These are phyloP conservation scores for Solen grandis DNA, from an alignment of 1,140 invertebrate genomes.

Conservation along the genomic window DNA sequence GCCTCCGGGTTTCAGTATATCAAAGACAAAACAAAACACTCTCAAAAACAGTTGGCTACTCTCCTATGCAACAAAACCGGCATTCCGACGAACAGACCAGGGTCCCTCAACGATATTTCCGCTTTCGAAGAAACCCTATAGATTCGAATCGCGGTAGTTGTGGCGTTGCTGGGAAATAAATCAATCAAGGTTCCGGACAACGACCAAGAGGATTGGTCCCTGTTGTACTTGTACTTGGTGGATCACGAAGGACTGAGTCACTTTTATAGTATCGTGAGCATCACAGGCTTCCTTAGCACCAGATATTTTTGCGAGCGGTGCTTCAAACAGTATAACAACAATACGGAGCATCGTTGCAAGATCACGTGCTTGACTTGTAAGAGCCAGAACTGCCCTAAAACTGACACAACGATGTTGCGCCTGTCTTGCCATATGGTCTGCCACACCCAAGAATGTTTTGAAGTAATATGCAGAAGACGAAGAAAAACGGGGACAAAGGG, in stretches of 20 bases:
- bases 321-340: too few species aligned
- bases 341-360: conserved; percentile 9
- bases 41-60: conserved; percentile 4
- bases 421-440: not conserved
- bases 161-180: conserved; percentile 2
- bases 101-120: not conserved
- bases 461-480: too few species aligned
- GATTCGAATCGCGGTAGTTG: conserved; percentile 18
- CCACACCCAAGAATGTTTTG: not conserved
- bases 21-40: not conserved
- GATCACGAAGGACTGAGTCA: conserved; percentile 25
- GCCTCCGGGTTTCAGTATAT: too few species aligned
- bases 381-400: not conserved
- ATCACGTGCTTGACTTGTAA: conserved; percentile 12
- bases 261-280: conserved; percentile 14
- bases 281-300: conserved; percentile 24
- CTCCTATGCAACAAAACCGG: not conserved
- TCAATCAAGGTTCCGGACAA: not conserved
- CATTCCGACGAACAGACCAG: conserved; percentile 8
- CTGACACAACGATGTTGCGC: not conserved
- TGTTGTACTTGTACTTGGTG: conserved; percentile 17
- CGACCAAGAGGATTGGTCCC: conserved; percentile 23
- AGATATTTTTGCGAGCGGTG: conserved; percentile 16
- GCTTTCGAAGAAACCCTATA: conserved; percentile 16
- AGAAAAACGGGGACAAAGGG: too few species aligned